phyloP scores from a whole-genome alignment of 1,140 invertebrate species.

The Eubasilissa regina region DNA sequence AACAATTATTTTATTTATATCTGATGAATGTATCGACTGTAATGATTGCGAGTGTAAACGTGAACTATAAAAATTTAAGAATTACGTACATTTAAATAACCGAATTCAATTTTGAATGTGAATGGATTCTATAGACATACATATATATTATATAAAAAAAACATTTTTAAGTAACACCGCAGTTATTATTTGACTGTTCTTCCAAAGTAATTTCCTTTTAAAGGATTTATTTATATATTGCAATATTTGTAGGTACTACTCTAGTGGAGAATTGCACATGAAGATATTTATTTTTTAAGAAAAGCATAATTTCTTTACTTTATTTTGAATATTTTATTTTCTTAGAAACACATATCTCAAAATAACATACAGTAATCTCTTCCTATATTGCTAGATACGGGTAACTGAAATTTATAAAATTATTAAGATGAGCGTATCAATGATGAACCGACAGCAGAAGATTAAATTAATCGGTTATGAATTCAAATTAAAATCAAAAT shows the following conservation, averaged over 20 bases:
- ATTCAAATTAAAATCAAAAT: too few species aligned
- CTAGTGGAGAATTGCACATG: conserved; percentile 30
- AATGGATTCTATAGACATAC: conserved; percentile 17
- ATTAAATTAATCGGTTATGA: too few species aligned
- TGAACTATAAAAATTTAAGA: conserved; percentile 1
- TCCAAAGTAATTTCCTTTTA: conserved; percentile 35
- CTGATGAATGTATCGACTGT: conserved; percentile 39
- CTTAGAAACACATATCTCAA: too few species aligned
- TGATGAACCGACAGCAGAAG: too few species aligned
- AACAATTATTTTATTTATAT: conserved; percentile 40
- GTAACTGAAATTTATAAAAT: too few species aligned
- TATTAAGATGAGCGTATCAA: too few species aligned
- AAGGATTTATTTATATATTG: conserved; percentile 35
- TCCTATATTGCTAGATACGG: too few species aligned
- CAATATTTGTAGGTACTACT: conserved; percentile 36
- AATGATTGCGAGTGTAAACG: conserved; percentile 26
- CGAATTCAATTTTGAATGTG: neutral
- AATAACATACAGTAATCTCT: too few species aligned
- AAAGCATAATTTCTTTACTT: neutral
- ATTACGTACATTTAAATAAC: conserved; percentile 8
- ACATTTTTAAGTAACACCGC: conserved; percentile 27
- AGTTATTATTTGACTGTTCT: conserved; percentile 35
- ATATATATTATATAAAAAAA: conserved; percentile 18
- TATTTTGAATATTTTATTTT: neutral
- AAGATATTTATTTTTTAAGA: conserved; percentile 9